Base-by-base conservation (phyloP, 2,113 vertebrate genomes). In the Sinosuthora webbiana region DNA sequence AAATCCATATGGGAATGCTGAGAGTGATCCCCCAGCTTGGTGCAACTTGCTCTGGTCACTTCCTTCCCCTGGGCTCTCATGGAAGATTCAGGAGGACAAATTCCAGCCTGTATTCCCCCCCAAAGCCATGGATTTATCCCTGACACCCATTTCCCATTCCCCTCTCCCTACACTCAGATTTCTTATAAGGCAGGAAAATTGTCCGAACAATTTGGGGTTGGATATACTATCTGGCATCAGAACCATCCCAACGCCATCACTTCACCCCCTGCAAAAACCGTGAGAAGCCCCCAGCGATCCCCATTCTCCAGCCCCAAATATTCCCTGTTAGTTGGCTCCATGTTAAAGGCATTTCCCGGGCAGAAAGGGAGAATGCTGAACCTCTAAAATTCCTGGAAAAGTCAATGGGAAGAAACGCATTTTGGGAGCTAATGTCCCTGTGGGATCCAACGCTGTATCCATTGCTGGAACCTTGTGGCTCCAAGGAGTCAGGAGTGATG, bases 31-130 rank as follows among this genome's bases (percentile, higher is more conserved):
- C 20, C 16, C 35, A 42, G 20, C 50, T 39, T 11, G 28, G 57
- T 0, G 0, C 57, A 37, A 16, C 33, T 55, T 1, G 0, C 23
- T 41, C 24, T 0, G 0, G 9, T 50, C 62, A 13, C 37, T 31
- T 49, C 37, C 30, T 52, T 27, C 22, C 31, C 27, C 7, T 1
- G 2, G 45, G 27, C 7, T 28, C 28, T 9, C 7, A 7, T 23
- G 31, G 62, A 50, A 52, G 31, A 9, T 14, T 30, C 37, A 33
- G 33, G 37, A 77, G 12, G 8, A 37, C 6, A 69, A 62, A 87
- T 53, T 69, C 28, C 74, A 16, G 55, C 55, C 55, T 19, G 12
- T 27, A 78, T 52, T 68, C 37, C 39, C 6, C 30, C 28, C n/a
- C 27, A 44, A 44, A 73, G 10, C 12, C 42, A 20, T 2, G 31